Evolutionary conservation across 2,113 vertebrate genomes (phyloP).

Genomic region (Oreochromis aureus): DNA sequence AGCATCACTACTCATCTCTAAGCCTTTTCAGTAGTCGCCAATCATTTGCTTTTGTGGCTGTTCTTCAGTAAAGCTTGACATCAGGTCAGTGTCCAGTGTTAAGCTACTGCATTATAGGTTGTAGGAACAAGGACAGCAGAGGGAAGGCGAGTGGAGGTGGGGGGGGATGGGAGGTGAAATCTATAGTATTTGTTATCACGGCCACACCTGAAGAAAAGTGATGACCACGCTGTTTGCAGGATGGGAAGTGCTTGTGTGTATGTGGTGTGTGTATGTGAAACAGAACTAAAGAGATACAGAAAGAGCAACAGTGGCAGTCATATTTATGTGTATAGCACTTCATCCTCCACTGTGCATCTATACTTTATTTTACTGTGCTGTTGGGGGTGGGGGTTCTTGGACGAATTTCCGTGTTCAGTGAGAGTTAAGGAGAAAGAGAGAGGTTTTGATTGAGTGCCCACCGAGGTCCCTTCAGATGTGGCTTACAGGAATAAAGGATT

Average conservation of each 20-base stretch:
- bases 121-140: neutral
- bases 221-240: constrained; percentile 30
- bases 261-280: neutral
- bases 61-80: neutral
- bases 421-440: constrained; percentile 33
- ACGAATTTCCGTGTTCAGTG: constrained; percentile 16
- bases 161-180: neutral
- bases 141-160: neutral
- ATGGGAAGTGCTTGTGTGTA: neutral
- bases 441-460: constrained; percentile 67
- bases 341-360: neutral
- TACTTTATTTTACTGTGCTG: constrained; percentile 20
- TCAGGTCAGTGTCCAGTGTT: neutral
- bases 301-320: neutral
- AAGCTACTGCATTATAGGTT: neutral
- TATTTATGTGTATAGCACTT: neutral
- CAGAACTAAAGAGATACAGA: neutral
- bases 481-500: constrained; percentile 74
- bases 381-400: neutral
- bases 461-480: constrained; percentile 68
- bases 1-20: neutral
- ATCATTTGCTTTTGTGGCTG: neutral
- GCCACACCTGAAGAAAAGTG: constrained; percentile 31
- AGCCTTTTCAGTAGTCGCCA: neutral
- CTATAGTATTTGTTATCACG: constrained; percentile 15